Evolutionary conservation across 2,113 vertebrate genomes (phyloP).

Genomic region (Oncorhynchus mykiss): DNA sequence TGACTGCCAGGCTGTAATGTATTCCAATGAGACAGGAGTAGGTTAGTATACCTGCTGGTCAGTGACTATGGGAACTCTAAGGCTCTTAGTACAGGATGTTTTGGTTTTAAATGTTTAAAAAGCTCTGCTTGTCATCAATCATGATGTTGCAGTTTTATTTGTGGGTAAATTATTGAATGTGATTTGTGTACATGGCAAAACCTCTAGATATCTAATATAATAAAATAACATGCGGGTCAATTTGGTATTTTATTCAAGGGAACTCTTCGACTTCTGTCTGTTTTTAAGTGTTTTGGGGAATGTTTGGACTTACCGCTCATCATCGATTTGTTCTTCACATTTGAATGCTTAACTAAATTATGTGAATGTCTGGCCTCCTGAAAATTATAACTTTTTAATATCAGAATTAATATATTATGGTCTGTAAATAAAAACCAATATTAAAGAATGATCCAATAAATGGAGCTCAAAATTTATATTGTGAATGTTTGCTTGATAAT

Average conservation of each 20-base stretch:
- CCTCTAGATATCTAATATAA: conserved; percentile 13
- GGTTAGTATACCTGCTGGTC: background rate
- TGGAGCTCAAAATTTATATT: no score
- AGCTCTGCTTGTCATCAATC: conserved; percentile 2
- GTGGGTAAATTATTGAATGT: conserved; percentile 41
- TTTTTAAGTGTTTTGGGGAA: no score
- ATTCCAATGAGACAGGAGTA: background rate
- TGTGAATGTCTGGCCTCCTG: conserved; percentile 41
- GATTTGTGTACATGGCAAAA: conserved; percentile 29
- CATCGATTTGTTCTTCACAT: conserved; percentile 5
- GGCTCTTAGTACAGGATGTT: background rate
- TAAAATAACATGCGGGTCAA: conserved; percentile 20
- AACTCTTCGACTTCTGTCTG: conserved; percentile 25
- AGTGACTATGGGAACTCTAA: conserved; percentile 11
- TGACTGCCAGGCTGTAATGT: conserved; percentile 51
- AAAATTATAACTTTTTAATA: conserved; percentile 1
- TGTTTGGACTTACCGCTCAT: no score
- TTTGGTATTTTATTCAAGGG: conserved; percentile 58
- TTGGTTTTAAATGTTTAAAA: background rate
- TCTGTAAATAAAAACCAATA: conserved; percentile 47
- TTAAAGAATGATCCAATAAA: conserved; percentile 3
- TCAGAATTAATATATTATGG: conserved; percentile 33
- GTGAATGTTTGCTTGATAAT: no score
- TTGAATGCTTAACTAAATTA: conserved; percentile 7
- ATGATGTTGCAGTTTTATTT: conserved; percentile 19